A percentile compares a stretch with the other conserved stretches of the same genome.
Conservation (phyloP, 1,140 invertebrate species). For the Aphaenogaster rudis region DNA sequence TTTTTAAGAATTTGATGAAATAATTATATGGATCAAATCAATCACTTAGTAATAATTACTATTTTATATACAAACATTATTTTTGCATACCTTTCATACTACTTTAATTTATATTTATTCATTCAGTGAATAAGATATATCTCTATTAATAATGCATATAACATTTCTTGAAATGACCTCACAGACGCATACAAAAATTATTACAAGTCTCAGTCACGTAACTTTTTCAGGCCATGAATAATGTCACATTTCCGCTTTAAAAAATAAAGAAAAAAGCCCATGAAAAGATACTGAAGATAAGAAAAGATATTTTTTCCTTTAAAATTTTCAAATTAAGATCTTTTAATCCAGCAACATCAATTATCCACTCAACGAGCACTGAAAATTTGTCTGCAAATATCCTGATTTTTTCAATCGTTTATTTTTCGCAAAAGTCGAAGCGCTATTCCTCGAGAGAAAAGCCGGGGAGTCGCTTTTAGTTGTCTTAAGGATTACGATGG, state of each 20-base stretch:
- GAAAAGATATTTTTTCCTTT: not conserved
- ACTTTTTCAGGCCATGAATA: not conserved
- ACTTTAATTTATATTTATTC: not conserved
- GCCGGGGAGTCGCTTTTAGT: conserved; percentile 48
- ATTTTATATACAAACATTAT: not conserved
- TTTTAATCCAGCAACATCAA: not conserved
- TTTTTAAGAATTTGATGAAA: not conserved
- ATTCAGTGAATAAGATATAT: not conserved
- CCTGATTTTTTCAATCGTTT: conserved; percentile 35
- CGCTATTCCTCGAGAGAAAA: conserved; percentile 23
- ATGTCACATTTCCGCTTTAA: not conserved
- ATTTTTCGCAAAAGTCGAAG: conserved; percentile 38
- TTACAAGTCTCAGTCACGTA: not conserved
- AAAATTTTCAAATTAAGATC: not conserved
- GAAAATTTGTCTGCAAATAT: conserved; percentile 23
- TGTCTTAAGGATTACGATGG: conserved; percentile 55
- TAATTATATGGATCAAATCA: not conserved
- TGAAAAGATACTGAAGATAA: not conserved
- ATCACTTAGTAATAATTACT: not conserved
- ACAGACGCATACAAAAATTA: not conserved
- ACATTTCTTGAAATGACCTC: not conserved
- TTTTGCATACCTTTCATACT: not conserved
- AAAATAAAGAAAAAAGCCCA: not conserved
- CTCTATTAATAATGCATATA: not conserved
- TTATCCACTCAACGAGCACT: conserved; percentile 19